phyloP scores from a whole-genome alignment of 2,888 invertebrate genomes.

The Pyralis farinalis region DNA sequence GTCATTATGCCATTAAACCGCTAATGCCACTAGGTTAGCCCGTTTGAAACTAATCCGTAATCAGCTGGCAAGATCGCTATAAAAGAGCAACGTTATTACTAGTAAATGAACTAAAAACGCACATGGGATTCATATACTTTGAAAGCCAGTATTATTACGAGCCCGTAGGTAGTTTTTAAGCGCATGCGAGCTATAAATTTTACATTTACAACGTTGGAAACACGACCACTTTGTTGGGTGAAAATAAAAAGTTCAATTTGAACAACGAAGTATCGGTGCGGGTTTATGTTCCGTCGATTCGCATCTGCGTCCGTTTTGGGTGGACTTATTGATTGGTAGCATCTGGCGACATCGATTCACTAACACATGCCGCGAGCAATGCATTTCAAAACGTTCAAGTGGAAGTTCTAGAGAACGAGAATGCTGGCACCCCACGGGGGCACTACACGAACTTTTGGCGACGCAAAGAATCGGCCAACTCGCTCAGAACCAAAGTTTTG shows the following conservation, averaged over 20 bases:
- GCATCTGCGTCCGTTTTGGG: conserved; percentile 58
- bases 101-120: conserved; percentile 15
- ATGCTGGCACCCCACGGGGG: conserved; percentile 36
- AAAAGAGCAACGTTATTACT: conserved; percentile 13
- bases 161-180: conserved; percentile 52
- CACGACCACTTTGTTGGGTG: conserved; percentile 54
- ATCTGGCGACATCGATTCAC: conserved; percentile 39
- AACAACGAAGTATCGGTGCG: conserved; percentile 50
- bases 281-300: conserved; percentile 42
- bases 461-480: conserved; percentile 45
- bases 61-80: conserved; percentile 13
- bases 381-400: conserved; percentile 45
- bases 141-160: conserved; percentile 32
- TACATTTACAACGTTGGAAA: conserved; percentile 57
- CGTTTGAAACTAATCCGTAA: conserved; percentile 12
- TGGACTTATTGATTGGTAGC: conserved; percentile 52
- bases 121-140: conserved; percentile 14
- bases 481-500: conserved; percentile 33
- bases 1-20: conserved; percentile 11
- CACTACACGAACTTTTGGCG: conserved; percentile 23
- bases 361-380: conserved; percentile 26
- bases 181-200: conserved; percentile 60
- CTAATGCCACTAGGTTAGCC: conserved; percentile 5
- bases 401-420: conserved; percentile 33
- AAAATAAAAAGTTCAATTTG: conserved; percentile 67